A percentile compares a stretch with the other conserved stretches of the same genome.
Conservation (phyloP, 2,888 invertebrate species). For the Drymonia ruficornis region DNA sequence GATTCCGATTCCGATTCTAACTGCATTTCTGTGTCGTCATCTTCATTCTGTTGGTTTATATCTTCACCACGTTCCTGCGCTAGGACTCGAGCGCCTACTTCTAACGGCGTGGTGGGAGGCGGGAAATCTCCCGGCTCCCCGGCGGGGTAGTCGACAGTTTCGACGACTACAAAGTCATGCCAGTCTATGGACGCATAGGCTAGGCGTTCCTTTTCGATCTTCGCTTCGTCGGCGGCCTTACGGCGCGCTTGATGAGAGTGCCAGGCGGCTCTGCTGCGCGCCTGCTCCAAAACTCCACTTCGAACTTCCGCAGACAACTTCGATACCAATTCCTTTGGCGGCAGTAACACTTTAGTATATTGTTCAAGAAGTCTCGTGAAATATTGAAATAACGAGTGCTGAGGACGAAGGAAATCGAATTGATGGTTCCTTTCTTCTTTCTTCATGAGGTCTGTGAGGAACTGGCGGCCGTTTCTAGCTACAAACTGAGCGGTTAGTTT, state of each 20-base stretch:
- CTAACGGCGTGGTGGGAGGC: slow-evolving; percentile 98
- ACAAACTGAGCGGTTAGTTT: slow-evolving; percentile 99
- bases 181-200: slow-evolving; percentile 99
- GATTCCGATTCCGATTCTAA: slow-evolving; percentile 93
- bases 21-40: slow-evolving; percentile 95
- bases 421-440: slow-evolving; percentile 99
- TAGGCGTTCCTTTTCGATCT: slow-evolving; percentile 96
- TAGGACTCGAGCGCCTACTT: slow-evolving; percentile 97
- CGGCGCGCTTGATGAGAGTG: slow-evolving; percentile 97
- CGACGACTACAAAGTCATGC: slow-evolving; percentile 99
- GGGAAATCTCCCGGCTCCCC: slow-evolving; percentile 98
- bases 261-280: slow-evolving; percentile 98
- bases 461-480: slow-evolving; percentile 98
- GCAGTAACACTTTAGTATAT: slow-evolving; percentile 98
- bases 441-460: slow-evolving; percentile 99
- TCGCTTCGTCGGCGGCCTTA: slow-evolving; percentile 96
- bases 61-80: slow-evolving; percentile 92
- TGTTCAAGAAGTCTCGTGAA: slow-evolving; percentile 99
- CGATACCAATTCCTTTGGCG: slow-evolving; percentile 94
- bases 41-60: slow-evolving; percentile 75
- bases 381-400: slow-evolving; percentile 99
- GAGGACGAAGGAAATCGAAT: slow-evolving; percentile 99
- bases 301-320: slow-evolving; percentile 92
- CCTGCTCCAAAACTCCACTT: slow-evolving; percentile 91
- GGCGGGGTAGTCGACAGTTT: slow-evolving; percentile 99